Base-by-base conservation (phyloP, 35 echinoderm and acorn worm genomes). In the Lytechinus variegatus region DNA sequence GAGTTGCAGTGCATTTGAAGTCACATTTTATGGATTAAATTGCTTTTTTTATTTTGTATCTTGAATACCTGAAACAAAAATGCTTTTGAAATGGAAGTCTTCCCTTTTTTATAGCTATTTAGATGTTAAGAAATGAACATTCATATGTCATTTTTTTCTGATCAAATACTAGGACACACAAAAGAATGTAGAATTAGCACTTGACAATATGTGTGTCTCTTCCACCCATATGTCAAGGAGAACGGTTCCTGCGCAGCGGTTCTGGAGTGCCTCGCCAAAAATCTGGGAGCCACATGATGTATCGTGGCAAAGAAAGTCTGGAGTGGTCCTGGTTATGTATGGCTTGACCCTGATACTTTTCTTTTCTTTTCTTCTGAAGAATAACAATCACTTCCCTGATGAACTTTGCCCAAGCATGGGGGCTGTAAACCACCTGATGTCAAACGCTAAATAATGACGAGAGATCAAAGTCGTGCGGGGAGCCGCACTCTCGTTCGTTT, bases 231-330 rank as follows among this genome's bases (percentile, higher is more conserved):
- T 60, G 19, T 79, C 19, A 16, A 79, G 66, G 1, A 24, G 66
- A 79, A 79, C 6, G n/a, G 66, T 79, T 79, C 66, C 66, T 24
- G n/a, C 66, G n/a, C 16, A 5, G 14, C 66, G 21, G 66, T 79
- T 79, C n/a, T 79, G 66, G 66, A 79, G 66, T 79, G 14, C 12
- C 14, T 79, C 66, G n/a, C 66, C 66, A n/a, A 79, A 79, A 79
- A 79, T 79, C 66, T 79, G 66, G 66, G 66, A 79, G 66, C 66
- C 66, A 79, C 14, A 79, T 79, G 66, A 79, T 79, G 66, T 8
- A 79, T 79, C 14, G 66, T 79, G 66, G 66, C 66, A 79, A 79
- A 79, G 66, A 79, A 79, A 79, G 66, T 79, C 66, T 79, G 19
- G 66, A 79, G 66, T 79, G 66, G 66, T 79, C 19, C 66, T 16